Base-by-base conservation (phyloP, 2,113 vertebrate species). In the Dendrocopos noguchii region DNA sequence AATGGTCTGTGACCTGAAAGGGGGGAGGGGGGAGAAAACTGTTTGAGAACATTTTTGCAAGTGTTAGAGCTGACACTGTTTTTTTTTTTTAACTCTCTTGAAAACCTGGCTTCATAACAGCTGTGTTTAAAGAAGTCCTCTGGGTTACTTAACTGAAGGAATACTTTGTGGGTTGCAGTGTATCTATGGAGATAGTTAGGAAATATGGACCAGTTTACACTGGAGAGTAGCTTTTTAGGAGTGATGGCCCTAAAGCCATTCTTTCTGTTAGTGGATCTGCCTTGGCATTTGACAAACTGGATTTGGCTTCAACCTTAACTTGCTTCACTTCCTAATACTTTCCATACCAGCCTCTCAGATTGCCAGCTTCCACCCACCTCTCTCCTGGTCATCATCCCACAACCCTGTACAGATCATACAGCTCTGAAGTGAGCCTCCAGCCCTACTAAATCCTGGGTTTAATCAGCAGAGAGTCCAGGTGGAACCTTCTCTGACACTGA, bases 311-410 rank as follows among this genome's bases (percentile, higher is more conserved):
- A 50, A 4, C 72, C 61, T 65, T 50, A 34, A 1, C 15, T 1
- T 10, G 19, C 74, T 72, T 72, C 74, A 29, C 84, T 90, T 96
- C 88, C 87, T 64, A 67, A 87, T 94, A 0, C 27, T 83, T 84
- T 1, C 8, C 83, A 2, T 91, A n/a, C 44, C 44, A 27, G 61
- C 61, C 68, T 94, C 84, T 95, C 87, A 15, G 57, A 46, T 95
- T 95, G 47, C 92, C 82, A 64, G 42, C 57, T 90, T 11, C 85
- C 73, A 44, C 91, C 94, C 93, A 50, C 79, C 47, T 20, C 9
- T 31, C 57, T 78, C 11, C 57, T 93, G 95, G 46, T 70, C 10
- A 0, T 55, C 9, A 2, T 39, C 59, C 29, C 12, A 0, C 91
- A 72, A 71, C 53, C 72, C 84, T 14, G 2, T 21, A 10, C 13